These are phyloP conservation scores for Eupithecia subumbrata DNA, from an alignment of 2,888 invertebrate genomes.

Conservation along the genomic window DNA sequence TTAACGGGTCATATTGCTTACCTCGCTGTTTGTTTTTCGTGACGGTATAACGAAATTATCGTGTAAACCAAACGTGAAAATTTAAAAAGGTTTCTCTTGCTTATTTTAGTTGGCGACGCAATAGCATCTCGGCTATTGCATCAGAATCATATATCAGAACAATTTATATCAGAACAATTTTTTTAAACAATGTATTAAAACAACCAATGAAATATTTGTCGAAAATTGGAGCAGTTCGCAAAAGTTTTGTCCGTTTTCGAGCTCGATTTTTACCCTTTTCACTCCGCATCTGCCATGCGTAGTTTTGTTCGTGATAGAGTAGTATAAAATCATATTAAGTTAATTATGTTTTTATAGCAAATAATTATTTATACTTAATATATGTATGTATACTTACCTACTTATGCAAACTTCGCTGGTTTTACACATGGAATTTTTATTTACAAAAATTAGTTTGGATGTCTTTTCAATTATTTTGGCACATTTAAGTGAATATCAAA, in stretches of 20 bases:
- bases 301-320: neutral
- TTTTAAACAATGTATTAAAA: neutral
- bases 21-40: conserved; percentile 3
- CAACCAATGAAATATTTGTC: neutral
- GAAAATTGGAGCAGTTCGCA: neutral
- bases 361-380: too few species aligned
- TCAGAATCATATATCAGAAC: too few species aligned
- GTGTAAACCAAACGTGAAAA: neutral
- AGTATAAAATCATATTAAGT: too few species aligned
- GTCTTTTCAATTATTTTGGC: neutral
- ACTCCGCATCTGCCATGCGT: neutral
- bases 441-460: neutral
- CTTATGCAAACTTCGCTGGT: too few species aligned
- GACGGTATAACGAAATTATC: neutral
- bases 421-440: neutral
- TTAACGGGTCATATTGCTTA: neutral
- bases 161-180: neutral
- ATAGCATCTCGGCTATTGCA: neutral
- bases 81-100: neutral
- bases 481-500: neutral
- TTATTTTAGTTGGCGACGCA: neutral
- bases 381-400: too few species aligned
- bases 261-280: neutral
- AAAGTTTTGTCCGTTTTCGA: neutral
- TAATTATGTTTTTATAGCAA: neutral